Percentiles rank a stretch among this genome's conserved stretches.
These are phyloP conservation scores for Silurus glanis DNA, from an alignment of 2,113 vertebrate genomes.

Conservation along the genomic window DNA sequence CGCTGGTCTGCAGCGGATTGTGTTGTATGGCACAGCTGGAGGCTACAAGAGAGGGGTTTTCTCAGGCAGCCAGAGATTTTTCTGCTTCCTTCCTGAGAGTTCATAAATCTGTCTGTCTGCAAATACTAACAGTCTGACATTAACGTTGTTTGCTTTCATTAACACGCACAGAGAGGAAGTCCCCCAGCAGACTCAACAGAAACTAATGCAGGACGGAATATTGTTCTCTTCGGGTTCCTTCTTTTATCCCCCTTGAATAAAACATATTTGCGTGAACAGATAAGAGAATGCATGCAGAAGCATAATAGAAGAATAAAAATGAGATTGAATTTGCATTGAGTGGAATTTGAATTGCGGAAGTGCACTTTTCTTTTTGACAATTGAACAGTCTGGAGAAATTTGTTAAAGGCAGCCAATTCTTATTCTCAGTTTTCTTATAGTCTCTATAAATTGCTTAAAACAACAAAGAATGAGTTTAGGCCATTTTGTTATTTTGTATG, in stretches of 20 bases:
- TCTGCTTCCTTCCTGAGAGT: constrained; percentile 72
- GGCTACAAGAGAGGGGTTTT: constrained; percentile 57
- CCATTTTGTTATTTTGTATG: not conserved
- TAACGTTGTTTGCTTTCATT: constrained; percentile 59
- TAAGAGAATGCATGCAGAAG: not conserved
- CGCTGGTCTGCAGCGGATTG: not conserved
- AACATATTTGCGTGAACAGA: not conserved
- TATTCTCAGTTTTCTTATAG: not conserved
- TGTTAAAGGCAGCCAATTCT: constrained; percentile 54
- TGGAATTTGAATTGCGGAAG: not conserved
- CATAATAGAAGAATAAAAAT: not conserved
- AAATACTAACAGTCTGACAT: constrained; percentile 66
- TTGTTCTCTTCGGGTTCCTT: not conserved
- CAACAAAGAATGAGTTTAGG: not conserved
- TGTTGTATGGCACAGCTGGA: not conserved
- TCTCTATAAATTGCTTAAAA: not conserved
- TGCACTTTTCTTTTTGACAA: not conserved
- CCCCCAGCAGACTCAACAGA: not conserved
- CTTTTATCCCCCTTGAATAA: not conserved
- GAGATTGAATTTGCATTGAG: not conserved
- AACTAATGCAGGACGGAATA: not conserved
- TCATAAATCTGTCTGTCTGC: constrained; percentile 74
- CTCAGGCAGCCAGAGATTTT: constrained; percentile 60
- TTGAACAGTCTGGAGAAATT: constrained; percentile 58
- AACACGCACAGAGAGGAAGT: constrained; percentile 26